A percentile compares a stretch with the other conserved stretches of the same genome.
These are phyloP conservation scores for Regulus satrapa DNA, from an alignment of 2,113 vertebrate genomes.

Conservation along the genomic window DNA sequence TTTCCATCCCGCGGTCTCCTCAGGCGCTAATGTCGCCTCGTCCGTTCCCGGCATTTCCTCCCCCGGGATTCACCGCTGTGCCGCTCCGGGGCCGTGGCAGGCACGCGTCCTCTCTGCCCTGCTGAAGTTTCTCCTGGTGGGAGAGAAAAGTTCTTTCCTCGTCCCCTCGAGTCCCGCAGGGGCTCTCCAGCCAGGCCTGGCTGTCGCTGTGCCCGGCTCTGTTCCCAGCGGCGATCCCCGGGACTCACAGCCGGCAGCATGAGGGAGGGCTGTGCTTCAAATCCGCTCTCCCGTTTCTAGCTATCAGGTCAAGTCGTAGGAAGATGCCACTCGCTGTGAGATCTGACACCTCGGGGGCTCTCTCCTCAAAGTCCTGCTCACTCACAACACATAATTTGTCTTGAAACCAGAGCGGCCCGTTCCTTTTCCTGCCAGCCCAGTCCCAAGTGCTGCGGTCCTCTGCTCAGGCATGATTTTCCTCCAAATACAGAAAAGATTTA, in stretches of 20 bases:
- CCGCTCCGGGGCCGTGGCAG: not conserved
- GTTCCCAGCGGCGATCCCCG: too few species aligned
- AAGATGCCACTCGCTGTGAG: accelerated
- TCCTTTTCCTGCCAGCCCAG: not conserved
- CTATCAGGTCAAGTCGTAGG: not conserved
- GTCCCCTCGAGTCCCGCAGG: not conserved
- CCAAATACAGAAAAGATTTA: not conserved
- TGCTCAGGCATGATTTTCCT: not conserved
- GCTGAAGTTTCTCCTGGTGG: accelerated
- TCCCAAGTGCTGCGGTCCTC: not conserved
- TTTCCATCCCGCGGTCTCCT: not conserved
- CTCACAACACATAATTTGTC: not conserved
- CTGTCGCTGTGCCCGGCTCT: not conserved
- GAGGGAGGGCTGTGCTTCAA: not conserved
- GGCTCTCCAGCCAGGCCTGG: not conserved
- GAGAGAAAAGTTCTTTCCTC: not conserved
- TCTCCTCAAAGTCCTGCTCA: not conserved
- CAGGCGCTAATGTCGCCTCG: accelerated
- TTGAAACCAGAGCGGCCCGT: not conserved
- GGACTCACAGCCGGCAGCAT: accelerated
- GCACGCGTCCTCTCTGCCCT: not conserved
- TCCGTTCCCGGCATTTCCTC: not conserved
- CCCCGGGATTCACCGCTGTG: accelerated
- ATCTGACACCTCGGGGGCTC: not conserved
- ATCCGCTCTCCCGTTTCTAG: not conserved